Evolutionary conservation across 35 echinoderm and acorn worm genomes (phyloP).

Genomic region (Heliocidaris tuberculata): DNA sequence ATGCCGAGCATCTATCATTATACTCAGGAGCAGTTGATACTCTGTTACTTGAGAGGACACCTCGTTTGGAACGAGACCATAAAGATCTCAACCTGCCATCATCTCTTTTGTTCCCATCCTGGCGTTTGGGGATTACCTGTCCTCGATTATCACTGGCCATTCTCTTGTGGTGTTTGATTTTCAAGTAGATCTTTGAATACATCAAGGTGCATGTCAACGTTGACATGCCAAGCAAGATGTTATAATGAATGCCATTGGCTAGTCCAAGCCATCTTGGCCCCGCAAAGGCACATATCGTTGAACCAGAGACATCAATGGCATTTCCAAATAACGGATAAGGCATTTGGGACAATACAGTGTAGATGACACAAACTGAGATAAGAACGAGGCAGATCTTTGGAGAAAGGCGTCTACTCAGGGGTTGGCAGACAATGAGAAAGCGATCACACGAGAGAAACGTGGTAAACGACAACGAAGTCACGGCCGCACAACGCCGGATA

Average conservation of each 20-base stretch:
- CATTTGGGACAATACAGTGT: background rate
- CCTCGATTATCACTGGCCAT: background rate
- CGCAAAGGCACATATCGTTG: background rate
- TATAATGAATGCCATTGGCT: background rate
- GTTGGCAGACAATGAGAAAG: background rate
- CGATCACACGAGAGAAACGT: background rate
- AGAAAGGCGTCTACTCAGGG: background rate
- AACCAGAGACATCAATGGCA: background rate
- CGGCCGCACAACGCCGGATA: background rate
- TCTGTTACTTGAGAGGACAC: background rate
- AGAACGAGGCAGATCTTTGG: background rate
- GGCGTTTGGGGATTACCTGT: background rate
- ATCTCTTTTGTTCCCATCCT: background rate
- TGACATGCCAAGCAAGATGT: background rate
- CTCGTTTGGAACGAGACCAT: background rate
- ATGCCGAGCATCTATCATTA: background rate
- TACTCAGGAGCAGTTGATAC: background rate
- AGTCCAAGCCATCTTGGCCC: background rate
- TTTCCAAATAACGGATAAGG: background rate
- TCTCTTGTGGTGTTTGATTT: background rate
- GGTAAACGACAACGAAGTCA: background rate
- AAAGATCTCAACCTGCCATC: background rate
- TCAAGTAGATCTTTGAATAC: slow-evolving; percentile 17
- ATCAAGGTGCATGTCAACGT: background rate
- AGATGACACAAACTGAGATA: background rate